Evolutionary conservation across 1,140 invertebrate genomes (phyloP), one percentile per base, ranked within the genome.

Genomic region (Plutomurus gul): DNA sequence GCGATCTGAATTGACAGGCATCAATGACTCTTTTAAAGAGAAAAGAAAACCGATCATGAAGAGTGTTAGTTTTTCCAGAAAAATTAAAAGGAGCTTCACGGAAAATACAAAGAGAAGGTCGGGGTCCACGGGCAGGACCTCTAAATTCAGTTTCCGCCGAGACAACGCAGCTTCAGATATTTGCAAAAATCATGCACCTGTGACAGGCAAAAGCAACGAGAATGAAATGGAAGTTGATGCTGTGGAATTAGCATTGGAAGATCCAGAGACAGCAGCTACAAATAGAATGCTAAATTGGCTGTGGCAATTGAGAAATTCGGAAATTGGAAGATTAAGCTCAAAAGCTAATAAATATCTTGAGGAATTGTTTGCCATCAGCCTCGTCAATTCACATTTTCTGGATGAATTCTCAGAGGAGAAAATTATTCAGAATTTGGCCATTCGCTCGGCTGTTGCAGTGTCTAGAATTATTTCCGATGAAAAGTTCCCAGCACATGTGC

Each of bases 201-300:
- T n/a, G 22, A 47, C 20, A 65, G 6, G 22, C 3, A 4, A 5
- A 18, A n/a, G 13, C n/a, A n/a, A n/a, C n/a, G 56, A 37, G 51
- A 75, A 46, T 56, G 7, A 25, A 30, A 11, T 65, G 16, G 46
- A 43, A 30, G 11, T 77, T 4, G 76, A 81, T 36, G 8, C 72
- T 1, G n/a, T n/a, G n/a, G 77, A 76, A 18, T 76, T 84, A 25
- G 81, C 81, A 1, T 5, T 84, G 40, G 83, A 84, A 60, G 81
- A 84, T 16, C 81, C 81, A 1, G 83, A 82, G 65, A 75, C 70
- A 0, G 83, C 83, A 0, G 79, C 83, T 4, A 84, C 83, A 18
- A 75, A 84, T 39, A 72, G 83, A 60, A 43, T 84, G 18, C 60
- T 84, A 1, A 74, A 79, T 37, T 84, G 83, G 83, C 79, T 84